Evolutionary conservation across 2,797 vertebrate genomes (phyloP).

Genomic region (Acestrorhynchus altus): DNA sequence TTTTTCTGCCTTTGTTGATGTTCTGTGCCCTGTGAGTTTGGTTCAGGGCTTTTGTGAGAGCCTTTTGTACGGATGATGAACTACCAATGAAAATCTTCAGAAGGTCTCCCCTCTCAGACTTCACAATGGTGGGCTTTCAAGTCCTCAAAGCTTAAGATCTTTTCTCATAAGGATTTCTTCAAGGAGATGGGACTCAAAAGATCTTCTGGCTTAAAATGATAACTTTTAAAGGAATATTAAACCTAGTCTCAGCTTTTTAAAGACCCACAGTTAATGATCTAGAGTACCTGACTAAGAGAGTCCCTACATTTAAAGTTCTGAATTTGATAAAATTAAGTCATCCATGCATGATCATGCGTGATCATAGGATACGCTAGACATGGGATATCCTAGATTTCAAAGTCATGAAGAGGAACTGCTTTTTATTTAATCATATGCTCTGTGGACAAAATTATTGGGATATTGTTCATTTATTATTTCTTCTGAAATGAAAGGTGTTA

Average conservation of each 20-base stretch:
- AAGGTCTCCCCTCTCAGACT: background rate
- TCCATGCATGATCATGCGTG: background rate
- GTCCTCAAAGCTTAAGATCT: background rate
- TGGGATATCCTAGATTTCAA: background rate
- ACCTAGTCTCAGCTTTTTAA: background rate
- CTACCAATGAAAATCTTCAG: background rate
- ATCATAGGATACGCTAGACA: background rate
- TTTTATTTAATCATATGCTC: too few species aligned
- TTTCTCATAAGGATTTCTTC: slow-evolving; percentile 1
- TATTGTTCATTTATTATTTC: too few species aligned
- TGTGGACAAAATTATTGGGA: too few species aligned
- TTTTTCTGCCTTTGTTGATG: background rate
- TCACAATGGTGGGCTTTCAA: slow-evolving; percentile 2
- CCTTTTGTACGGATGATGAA: background rate
- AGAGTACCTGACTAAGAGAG: background rate
- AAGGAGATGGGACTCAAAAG: background rate
- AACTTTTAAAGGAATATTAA: background rate
- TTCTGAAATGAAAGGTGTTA: too few species aligned
- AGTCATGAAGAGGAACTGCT: too few species aligned
- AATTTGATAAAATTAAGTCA: background rate
- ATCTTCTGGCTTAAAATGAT: background rate
- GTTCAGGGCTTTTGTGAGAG: background rate
- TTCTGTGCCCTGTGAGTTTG: background rate
- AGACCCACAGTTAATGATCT: background rate
- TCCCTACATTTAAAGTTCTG: background rate